Percentiles rank a stretch among this genome's conserved stretches.
These are phyloP conservation scores for Garra rufa DNA, from an alignment of 2,113 vertebrate genomes.

Conservation along the genomic window DNA sequence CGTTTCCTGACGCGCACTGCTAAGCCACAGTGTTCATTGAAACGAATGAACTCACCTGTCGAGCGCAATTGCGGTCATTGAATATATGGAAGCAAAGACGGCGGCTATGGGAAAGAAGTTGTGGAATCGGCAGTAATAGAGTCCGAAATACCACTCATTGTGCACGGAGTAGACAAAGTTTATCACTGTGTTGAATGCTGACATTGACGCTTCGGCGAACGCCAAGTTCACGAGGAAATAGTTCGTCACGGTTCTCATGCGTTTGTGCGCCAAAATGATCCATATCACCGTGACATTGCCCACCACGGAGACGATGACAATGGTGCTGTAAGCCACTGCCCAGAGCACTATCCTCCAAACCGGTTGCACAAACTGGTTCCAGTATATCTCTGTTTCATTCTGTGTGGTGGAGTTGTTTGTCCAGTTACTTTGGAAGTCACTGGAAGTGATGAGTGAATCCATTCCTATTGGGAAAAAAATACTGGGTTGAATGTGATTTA, in stretches of 20 bases:
- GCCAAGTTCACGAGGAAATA: conserved; percentile 96
- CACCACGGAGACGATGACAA: conserved; percentile 90
- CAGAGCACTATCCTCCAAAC: conserved; percentile 92
- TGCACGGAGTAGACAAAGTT: conserved; percentile 95
- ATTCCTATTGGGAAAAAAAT: conserved; percentile 51
- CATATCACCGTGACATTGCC: conserved; percentile 95
- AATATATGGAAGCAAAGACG: conserved; percentile 97
- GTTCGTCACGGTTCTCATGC: conserved; percentile 98
- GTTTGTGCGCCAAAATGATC: conserved; percentile 95
- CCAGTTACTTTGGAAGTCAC: conserved; percentile 64
- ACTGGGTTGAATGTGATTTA: not conserved
- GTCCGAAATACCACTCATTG: conserved; percentile 96
- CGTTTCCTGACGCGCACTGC: not conserved
- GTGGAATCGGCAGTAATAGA: conserved; percentile 94
- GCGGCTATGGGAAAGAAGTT: conserved; percentile 98
- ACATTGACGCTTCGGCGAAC: conserved; percentile 94
- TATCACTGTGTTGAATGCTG: conserved; percentile 93
- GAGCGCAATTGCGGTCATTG: conserved; percentile 94
- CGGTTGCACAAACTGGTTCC: conserved; percentile 91
- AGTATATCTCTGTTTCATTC: conserved; percentile 63
- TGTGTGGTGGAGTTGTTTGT: conserved; percentile 63
- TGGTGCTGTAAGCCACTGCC: conserved; percentile 87
- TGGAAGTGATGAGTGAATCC: conserved; percentile 70
- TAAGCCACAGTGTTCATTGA: not conserved
- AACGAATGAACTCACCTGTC: conserved; percentile 84